Conservation (phyloP, 1,140 invertebrate species). For the Leptinotarsa texana region DNA sequence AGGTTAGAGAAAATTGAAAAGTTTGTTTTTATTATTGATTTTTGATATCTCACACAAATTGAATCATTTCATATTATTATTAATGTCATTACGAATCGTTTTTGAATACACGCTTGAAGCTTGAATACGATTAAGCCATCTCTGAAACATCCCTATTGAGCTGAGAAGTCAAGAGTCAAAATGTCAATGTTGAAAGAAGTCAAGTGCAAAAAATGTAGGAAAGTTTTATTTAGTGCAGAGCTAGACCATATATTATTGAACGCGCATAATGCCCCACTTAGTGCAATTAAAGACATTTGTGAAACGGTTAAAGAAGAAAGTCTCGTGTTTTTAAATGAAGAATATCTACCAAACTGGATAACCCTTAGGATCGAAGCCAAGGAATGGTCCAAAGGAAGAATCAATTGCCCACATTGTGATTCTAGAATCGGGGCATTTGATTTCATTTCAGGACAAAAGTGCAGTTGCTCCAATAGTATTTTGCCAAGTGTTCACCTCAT, state of each 20-base stretch:
- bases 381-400: conserved; percentile 58
- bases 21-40: too few species aligned
- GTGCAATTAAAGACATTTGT: background rate
- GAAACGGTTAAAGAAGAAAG: conserved; percentile 26
- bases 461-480: conserved; percentile 52
- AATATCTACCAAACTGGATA: conserved; percentile 40
- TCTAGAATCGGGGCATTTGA: conserved; percentile 59
- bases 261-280: conserved; percentile 31
- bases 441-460: conserved; percentile 58
- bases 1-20: too few species aligned
- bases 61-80: too few species aligned
- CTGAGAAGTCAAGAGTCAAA: too few species aligned
- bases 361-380: conserved; percentile 35
- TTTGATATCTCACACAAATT: too few species aligned
- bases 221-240: conserved; percentile 21
- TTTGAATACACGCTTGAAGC: too few species aligned
- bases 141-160: too few species aligned
- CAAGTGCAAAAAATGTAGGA: conserved; percentile 44
- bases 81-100: too few species aligned
- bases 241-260: conserved; percentile 34
- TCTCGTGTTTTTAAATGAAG: conserved; percentile 41
- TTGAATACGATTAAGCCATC: too few species aligned
- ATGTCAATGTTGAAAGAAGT: conserved; percentile 34
- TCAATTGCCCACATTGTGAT: conserved; percentile 57
- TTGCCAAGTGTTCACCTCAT: conserved; percentile 56